Evolutionary conservation across 2,113 vertebrate genomes (phyloP).

Genomic region (Vidua chalybeata): DNA sequence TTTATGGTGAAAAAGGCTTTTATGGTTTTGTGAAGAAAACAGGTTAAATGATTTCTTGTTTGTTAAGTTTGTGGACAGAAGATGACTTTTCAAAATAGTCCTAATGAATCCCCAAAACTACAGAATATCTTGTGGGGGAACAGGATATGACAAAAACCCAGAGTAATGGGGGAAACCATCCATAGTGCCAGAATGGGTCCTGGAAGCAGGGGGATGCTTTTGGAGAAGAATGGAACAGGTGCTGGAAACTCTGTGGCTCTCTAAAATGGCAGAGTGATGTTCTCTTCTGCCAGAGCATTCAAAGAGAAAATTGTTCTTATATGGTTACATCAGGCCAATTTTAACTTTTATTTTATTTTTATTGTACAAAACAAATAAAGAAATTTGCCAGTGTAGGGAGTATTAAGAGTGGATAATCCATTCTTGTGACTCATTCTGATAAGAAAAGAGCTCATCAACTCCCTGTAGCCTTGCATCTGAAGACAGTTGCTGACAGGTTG

Average conservation of each 20-base stretch:
- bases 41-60: background rate
- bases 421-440: slow-evolving; percentile 56
- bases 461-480: slow-evolving; percentile 36
- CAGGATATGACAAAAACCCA: background rate
- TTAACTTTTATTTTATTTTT: slow-evolving; percentile 6
- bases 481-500: slow-evolving; percentile 59
- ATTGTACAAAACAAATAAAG: slow-evolving; percentile 3
- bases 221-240: background rate
- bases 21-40: background rate
- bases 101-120: background rate
- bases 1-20: background rate
- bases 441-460: slow-evolving; percentile 34
- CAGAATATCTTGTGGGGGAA: background rate
- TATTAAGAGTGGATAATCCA: slow-evolving; percentile 58
- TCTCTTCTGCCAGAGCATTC: background rate
- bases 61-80: background rate
- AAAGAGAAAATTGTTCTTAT: background rate
- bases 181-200: background rate
- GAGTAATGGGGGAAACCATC: background rate
- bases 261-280: background rate
- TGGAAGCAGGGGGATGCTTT: background rate
- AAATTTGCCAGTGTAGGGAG: background rate
- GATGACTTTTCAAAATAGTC: background rate
- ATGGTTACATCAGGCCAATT: background rate
- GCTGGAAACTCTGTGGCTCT: background rate